These are phyloP conservation scores for Myrmophylax atrothorax DNA, from an alignment of 2,113 vertebrate genomes.

Conservation along the genomic window DNA sequence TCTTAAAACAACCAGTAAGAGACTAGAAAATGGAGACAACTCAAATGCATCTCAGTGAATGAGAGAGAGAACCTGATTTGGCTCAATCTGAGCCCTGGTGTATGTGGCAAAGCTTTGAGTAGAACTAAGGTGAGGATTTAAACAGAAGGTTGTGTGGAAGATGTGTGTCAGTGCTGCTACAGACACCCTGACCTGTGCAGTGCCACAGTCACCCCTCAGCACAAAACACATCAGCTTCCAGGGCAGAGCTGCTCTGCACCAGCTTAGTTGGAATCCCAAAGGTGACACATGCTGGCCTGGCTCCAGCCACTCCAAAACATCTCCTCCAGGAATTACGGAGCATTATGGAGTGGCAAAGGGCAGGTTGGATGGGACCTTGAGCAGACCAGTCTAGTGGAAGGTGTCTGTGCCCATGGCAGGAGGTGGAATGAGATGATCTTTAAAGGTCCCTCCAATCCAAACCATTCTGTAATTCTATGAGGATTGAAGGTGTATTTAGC, in stretches of 20 bases:
- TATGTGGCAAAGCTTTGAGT: background rate
- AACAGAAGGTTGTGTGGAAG: background rate
- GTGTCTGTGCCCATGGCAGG: background rate
- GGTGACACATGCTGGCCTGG: background rate
- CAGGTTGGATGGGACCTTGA: background rate
- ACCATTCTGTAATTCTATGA: background rate
- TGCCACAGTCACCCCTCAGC: background rate
- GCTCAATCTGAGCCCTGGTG: background rate
- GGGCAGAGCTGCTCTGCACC: background rate
- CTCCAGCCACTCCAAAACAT: background rate
- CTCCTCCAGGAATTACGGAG: background rate
- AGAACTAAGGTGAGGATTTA: background rate
- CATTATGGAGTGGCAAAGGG: background rate
- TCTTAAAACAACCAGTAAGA: background rate
- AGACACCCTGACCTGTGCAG: background rate
- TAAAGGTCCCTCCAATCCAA: background rate
- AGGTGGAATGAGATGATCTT: background rate
- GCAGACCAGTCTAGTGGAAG: background rate
- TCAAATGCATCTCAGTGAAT: background rate
- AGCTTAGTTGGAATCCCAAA: background rate
- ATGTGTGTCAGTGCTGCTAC: no score
- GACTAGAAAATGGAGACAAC: background rate
- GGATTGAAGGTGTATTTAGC: background rate
- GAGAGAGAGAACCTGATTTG: background rate
- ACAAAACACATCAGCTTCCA: background rate